phyloP scores from a whole-genome alignment of 1,140 invertebrate genomes.

The Cataglyphis hispanica region DNA sequence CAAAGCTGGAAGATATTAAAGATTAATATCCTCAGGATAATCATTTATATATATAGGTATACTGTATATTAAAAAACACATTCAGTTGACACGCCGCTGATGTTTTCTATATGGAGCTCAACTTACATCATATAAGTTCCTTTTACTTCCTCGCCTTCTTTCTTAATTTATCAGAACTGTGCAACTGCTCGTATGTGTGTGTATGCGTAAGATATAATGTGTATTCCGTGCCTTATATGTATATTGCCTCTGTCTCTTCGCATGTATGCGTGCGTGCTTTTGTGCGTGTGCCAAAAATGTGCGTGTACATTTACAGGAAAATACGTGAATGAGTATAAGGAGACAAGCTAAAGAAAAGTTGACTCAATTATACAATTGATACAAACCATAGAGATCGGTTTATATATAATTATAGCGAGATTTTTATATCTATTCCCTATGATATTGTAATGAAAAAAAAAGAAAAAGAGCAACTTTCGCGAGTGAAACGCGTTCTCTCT shows the following conservation, averaged over 20 bases:
- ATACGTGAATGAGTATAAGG: conserved; percentile 1
- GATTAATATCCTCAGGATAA: conserved; percentile 37
- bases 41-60: neutral
- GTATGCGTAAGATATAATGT: conserved; percentile 63
- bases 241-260: conserved; percentile 60
- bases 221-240: conserved; percentile 77
- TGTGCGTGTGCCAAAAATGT: conserved; percentile 38
- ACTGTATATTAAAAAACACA: neutral
- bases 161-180: conserved; percentile 71
- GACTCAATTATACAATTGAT: conserved; percentile 57
- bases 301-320: conserved; percentile 34
- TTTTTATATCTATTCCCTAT: conserved; percentile 40
- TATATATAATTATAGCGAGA: conserved; percentile 31
- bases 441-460: neutral
- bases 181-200: conserved; percentile 53
- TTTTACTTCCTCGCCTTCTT: conserved; percentile 56
- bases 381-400: conserved; percentile 8
- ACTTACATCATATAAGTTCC: conserved; percentile 63
- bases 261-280: conserved; percentile 25
- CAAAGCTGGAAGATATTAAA: neutral
- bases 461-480: neutral
- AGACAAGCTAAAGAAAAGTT: conserved; percentile 45
- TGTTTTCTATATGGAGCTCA: conserved; percentile 36
- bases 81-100: conserved; percentile 16
- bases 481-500: neutral